phyloP scores from a whole-genome alignment of 2,113 vertebrate species.

The Amblyornis subalaris region DNA sequence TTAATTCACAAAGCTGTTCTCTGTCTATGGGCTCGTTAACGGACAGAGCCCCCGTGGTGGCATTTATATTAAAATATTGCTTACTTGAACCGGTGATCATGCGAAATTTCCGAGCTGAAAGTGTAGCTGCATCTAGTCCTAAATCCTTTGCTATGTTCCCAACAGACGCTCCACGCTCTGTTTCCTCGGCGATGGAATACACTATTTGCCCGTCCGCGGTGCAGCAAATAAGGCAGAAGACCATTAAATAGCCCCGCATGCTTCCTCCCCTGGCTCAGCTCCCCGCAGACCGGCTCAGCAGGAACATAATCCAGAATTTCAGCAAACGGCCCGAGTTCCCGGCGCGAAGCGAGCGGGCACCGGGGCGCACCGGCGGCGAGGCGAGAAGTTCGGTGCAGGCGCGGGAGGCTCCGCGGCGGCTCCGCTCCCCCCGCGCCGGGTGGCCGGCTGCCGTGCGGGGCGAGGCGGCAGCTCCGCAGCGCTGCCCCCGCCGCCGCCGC shows the following conservation, averaged over 20 bases:
- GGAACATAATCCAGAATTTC: slow-evolving; percentile 56
- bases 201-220: slow-evolving; percentile 50
- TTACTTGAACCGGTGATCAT: slow-evolving; percentile 68
- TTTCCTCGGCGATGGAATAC: slow-evolving; percentile 72
- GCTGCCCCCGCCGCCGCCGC: neutral
- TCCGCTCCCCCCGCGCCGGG: neutral
- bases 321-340: neutral
- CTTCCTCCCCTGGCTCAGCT: slow-evolving; percentile 51
- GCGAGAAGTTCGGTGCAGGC: neutral
- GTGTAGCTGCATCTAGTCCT: slow-evolving; percentile 58
- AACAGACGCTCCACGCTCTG: slow-evolving; percentile 53
- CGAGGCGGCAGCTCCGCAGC: neutral
- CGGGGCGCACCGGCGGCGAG: neutral
- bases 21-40: slow-evolving; percentile 71
- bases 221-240: slow-evolving; percentile 63
- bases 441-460: neutral
- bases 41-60: slow-evolving; percentile 65
- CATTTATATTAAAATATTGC: slow-evolving; percentile 72
- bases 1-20: slow-evolving; percentile 65
- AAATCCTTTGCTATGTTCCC: slow-evolving; percentile 72
- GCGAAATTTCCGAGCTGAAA: slow-evolving; percentile 71
- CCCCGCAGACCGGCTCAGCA: slow-evolving; percentile 23
- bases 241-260: slow-evolving; percentile 59
- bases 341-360: neutral
- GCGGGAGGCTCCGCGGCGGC: neutral